Evolutionary conservation across 2,113 vertebrate genomes (phyloP), one percentile per base, ranked within the genome.

Genomic region (Mirza zaza): DNA sequence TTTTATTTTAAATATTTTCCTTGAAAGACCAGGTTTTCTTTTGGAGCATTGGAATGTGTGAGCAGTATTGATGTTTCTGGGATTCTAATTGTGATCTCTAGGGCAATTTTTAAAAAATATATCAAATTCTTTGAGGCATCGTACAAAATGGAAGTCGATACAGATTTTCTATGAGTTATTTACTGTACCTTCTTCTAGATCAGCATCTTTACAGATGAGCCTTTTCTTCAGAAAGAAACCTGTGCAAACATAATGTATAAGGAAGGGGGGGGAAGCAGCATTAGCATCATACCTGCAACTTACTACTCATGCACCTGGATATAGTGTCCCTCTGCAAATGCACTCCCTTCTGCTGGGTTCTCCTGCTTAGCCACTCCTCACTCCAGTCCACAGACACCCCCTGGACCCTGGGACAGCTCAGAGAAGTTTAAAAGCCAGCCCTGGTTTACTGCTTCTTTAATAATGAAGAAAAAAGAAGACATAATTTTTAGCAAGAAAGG

Each of bases 201-300:
- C 55, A 59, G 27, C 6, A 5, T 80, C 70, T 93, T 75, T 65
- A 39, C 3, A 85, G 34, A n/a, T 39, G 70, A 55, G 13, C 36
- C 90, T 81, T 67, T 84, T 59, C 79, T 91, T 93, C 39, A 55
- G 42, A 12, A 87, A 65, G 45, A 92, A 75, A 61, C 15, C 57
- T 25, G 1, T 4, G 2, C 23, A 45, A 2, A n/a, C 76, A 17
- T 42, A 52, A 70, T 20, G n/a, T 61, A 8, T 21, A 45, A 79
- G 39, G 34, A 36, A 15, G 15, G 2, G 45, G 80, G 86, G 1
- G 34, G 27, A 67, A 34, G 68, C 0, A 1, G 36, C 6, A 0
- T 70, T 18, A 11, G 23, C 23, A 8, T 45, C 32, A 42, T 10
- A 25, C 50, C 59, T 27, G 39, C 86, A 34, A 0, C 32, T 80